Evolutionary conservation across 2,113 vertebrate species (phyloP).

Genomic region (Amblyornis subalaris): DNA sequence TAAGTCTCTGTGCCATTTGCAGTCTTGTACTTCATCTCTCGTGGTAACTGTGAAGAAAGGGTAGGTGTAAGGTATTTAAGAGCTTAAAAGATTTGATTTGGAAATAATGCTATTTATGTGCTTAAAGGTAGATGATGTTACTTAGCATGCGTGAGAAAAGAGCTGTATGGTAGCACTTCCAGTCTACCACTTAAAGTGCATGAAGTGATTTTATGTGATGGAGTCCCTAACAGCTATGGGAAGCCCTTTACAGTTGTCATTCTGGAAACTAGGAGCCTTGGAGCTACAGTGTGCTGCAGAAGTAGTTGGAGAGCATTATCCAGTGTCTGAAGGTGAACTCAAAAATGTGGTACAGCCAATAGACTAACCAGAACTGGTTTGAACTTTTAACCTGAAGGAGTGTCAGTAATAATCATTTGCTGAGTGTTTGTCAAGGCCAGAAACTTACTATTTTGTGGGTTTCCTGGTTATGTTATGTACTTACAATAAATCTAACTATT

Average conservation of each 20-base stretch:
- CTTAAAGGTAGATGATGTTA: not conserved
- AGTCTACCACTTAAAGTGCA: not conserved
- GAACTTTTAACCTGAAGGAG: not conserved
- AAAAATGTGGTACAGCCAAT: not conserved
- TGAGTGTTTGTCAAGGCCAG: not conserved
- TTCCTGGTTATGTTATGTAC: not conserved
- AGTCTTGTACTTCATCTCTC: not conserved
- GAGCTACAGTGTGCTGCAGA: not conserved
- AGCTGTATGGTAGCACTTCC: not conserved
- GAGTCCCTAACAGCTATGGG: not conserved
- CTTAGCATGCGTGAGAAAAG: not conserved
- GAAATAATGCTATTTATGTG: not conserved
- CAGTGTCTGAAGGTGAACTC: not conserved
- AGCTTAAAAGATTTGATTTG: not conserved
- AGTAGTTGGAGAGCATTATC: not conserved
- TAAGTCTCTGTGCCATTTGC: not conserved
- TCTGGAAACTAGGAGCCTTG: not conserved
- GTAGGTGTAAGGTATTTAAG: not conserved
- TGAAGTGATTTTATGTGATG: not conserved
- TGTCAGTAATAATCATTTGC: not conserved
- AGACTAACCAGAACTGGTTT: not conserved
- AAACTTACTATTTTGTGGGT: not conserved
- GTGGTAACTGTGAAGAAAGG: not conserved
- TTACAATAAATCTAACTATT: not conserved
- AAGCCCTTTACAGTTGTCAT: not conserved